Evolutionary conservation across 2,113 vertebrate genomes (phyloP).

Genomic region (Taxidea taxus): DNA sequence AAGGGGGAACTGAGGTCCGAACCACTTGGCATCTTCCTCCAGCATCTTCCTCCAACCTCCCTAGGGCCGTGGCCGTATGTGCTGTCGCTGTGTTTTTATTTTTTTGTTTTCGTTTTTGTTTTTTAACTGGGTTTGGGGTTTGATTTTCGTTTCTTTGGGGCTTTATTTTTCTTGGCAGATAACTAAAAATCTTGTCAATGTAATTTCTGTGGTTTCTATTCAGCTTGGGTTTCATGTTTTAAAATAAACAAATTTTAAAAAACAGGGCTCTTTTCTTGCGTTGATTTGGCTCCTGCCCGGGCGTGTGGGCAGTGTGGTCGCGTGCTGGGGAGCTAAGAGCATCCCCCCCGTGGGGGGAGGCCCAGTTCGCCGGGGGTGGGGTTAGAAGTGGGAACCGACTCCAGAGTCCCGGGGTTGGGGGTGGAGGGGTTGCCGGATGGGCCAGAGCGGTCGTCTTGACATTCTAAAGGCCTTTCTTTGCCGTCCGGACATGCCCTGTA

Average conservation of each 20-base stretch:
- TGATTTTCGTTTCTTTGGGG: slow-evolving; percentile 68
- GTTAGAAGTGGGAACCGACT: not conserved
- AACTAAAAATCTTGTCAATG: slow-evolving; percentile 91
- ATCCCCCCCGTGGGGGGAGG: not conserved
- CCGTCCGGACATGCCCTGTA: not conserved
- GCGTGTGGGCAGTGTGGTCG: not conserved
- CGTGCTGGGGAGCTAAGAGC: not conserved
- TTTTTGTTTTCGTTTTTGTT: not conserved
- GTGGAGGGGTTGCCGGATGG: not conserved
- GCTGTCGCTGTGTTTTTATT: slow-evolving; percentile 81
- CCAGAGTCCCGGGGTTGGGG: too few species aligned
- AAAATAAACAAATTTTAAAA: slow-evolving; percentile 90
- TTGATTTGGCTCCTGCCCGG: not conserved
- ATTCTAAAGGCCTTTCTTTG: not conserved
- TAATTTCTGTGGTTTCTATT: slow-evolving; percentile 94
- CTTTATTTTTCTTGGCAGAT: slow-evolving; percentile 85
- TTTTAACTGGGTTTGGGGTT: slow-evolving; percentile 78
- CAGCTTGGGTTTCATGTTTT: slow-evolving; percentile 97
- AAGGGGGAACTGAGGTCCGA: slow-evolving; percentile 75
- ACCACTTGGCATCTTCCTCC: slow-evolving; percentile 69
- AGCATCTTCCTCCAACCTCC: slow-evolving; percentile 74
- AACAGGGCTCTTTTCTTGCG: not conserved
- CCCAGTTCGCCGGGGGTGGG: too few species aligned
- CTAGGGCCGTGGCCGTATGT: slow-evolving; percentile 79
- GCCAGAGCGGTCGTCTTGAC: not conserved